These are phyloP conservation scores for Bellardia bayeri DNA, from an alignment of 2,888 invertebrate species.

Conservation along the genomic window DNA sequence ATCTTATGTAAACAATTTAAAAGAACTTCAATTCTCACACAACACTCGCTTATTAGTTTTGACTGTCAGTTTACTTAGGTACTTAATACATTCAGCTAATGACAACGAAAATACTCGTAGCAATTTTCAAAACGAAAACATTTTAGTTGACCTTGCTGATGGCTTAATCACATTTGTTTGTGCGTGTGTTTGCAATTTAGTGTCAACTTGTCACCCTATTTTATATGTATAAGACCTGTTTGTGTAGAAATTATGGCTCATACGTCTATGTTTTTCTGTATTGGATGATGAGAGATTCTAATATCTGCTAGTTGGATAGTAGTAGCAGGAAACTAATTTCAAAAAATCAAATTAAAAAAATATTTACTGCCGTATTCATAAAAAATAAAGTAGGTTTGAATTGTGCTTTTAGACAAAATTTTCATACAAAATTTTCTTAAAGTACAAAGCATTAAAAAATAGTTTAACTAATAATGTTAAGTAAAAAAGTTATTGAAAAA, in stretches of 20 bases:
- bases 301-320: neutral
- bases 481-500: too few relatives aligned
- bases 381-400: too few relatives aligned
- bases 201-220: slow-evolving; percentile 39
- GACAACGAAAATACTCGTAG: slow-evolving; percentile 45
- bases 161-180: slow-evolving; percentile 53
- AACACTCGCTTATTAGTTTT: neutral
- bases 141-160: slow-evolving; percentile 50
- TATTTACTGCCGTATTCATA: too few relatives aligned
- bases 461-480: too few relatives aligned
- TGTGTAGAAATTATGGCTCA: neutral
- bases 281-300: neutral
- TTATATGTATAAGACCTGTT: neutral
- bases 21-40: neutral
- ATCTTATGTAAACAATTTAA: too few relatives aligned
- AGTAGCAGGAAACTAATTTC: neutral
- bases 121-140: slow-evolving; percentile 39
- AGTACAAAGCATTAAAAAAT: too few relatives aligned
- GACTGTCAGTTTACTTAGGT: neutral
- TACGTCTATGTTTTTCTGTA: neutral
- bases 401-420: too few relatives aligned
- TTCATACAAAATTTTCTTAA: too few relatives aligned
- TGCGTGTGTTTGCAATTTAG: slow-evolving; percentile 42
- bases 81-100: slow-evolving; percentile 51
- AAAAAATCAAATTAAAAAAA: too few relatives aligned